These are phyloP conservation scores for Drosophila differens DNA, from an alignment of 2,888 invertebrate genomes.

Conservation along the genomic window DNA sequence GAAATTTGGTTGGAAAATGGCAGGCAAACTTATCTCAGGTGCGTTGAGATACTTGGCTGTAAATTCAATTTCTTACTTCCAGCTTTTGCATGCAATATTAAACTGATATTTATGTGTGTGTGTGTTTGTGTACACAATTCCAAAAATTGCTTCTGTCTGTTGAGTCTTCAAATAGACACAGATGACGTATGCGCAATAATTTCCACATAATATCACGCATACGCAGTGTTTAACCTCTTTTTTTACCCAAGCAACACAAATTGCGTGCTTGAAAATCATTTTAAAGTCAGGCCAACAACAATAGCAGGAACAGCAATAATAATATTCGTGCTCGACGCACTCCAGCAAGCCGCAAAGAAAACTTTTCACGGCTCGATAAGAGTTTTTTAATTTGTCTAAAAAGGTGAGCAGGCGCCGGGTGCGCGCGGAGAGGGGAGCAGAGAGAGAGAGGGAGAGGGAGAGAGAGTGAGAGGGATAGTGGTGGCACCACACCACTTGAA, in stretches of 20 bases:
- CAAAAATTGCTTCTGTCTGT: slow-evolving; percentile 52
- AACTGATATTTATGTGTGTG: slow-evolving; percentile 1
- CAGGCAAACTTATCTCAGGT: slow-evolving; percentile 9
- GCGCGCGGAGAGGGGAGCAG: background rate
- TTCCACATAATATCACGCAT: slow-evolving; percentile 66
- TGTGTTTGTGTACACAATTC: slow-evolving; percentile 5
- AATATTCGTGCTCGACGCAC: slow-evolving; percentile 55
- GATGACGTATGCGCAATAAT: slow-evolving; percentile 61
- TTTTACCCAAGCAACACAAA: slow-evolving; percentile 40
- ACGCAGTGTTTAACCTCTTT: slow-evolving; percentile 62
- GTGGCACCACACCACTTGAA: background rate
- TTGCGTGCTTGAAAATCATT: slow-evolving; percentile 62
- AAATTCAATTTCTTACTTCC: slow-evolving; percentile 12
- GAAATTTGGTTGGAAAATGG: background rate
- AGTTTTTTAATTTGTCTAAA: slow-evolving; percentile 81
- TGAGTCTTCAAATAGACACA: slow-evolving; percentile 22
- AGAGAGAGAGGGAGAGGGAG: background rate
- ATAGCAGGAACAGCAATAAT: slow-evolving; percentile 35
- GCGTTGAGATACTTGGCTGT: slow-evolving; percentile 9
- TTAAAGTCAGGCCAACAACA: slow-evolving; percentile 54
- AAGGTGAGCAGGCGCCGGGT: slow-evolving; percentile 38
- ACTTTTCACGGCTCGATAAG: slow-evolving; percentile 71
- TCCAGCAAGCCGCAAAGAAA: slow-evolving; percentile 64
- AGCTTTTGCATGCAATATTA: slow-evolving; percentile 29
- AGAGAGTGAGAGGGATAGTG: background rate